Base-by-base conservation (phyloP, 2,113 vertebrate genomes). In the Gymnocephalus cernua region DNA sequence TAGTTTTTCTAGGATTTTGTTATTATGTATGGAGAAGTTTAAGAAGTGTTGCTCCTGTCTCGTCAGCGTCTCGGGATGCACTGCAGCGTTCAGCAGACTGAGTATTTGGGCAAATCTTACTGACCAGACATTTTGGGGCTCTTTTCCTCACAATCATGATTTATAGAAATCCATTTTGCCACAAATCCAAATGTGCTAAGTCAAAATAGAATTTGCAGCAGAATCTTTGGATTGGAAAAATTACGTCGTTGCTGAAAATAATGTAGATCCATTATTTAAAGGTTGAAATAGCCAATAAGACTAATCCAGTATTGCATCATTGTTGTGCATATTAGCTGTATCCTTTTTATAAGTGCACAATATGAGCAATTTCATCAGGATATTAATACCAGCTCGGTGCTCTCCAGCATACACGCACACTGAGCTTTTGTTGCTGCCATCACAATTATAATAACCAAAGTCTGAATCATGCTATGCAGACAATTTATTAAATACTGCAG, bases 341-440 rank as follows among this genome's bases (percentile, higher is more conserved):
- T 41, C 19, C 11, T 15, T 68, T 51, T 27, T 21, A 57, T 38
- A 82, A 32, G n/a, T 2, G 1, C 7, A 65, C 56, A 58, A 41
- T 58, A 48, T 29, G 50, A 74, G 29, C 32, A 75, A 64, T 62
- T 56, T 62, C 69, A 41, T 69, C 15, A 19, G 21, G 68, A 68
- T 29, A 16, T 62, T n/a, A 83, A 53, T 27, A 70, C 5, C 48
- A 29, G 57, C 45, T 6, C 1, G 13, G 57, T 79, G 58, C 21
- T 18, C 3, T 57, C 1, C 4, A 48, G 50, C 4, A 0, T 11
- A 13, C 59, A 64, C 21, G 6, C 67, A 35, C 48, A 8, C 25
- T 32, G 9, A 73, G 41, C 51, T 45, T 48, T 29, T 65, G 77
- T 48, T 64, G 68, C 41, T 15, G 18, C 63, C 23, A 1, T 25